phyloP scores from a whole-genome alignment of 2,888 invertebrate species.

The Patella caerulea region DNA sequence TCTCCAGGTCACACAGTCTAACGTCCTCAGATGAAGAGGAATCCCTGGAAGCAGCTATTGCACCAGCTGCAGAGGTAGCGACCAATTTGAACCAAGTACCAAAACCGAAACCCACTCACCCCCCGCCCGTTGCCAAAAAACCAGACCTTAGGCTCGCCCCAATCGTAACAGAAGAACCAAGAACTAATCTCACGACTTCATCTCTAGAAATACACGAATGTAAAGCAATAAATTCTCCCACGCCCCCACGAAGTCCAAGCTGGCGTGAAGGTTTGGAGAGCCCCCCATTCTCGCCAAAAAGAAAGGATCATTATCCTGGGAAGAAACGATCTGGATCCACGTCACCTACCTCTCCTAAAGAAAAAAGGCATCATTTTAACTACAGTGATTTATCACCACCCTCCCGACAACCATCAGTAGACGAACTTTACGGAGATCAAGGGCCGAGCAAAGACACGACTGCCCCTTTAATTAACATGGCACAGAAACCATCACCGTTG shows the following conservation, averaged over 20 bases:
- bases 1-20: conserved; percentile 62
- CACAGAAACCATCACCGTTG: conserved; percentile 55
- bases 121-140: background rate
- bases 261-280: conserved; percentile 66
- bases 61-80: background rate
- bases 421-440: conserved; percentile 43
- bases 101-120: conserved; percentile 13
- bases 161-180: conserved; percentile 21
- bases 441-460: conserved; percentile 15
- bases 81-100: conserved; percentile 16
- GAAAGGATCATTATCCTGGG: conserved; percentile 64
- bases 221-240: conserved; percentile 51
- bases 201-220: background rate
- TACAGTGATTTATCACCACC: conserved; percentile 61
- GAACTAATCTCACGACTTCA: conserved; percentile 10
- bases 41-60: background rate
- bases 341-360: conserved; percentile 58
- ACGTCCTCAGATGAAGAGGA: conserved; percentile 60
- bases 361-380: conserved; percentile 58
- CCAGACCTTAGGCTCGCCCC: background rate
- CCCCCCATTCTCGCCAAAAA: conserved; percentile 63
- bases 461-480: conserved; percentile 34
- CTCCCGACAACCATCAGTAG: conserved; percentile 52
- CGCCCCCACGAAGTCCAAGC: conserved; percentile 67
- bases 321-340: conserved; percentile 59